Conservation (phyloP, 2,888 invertebrate genomes). For the Drosophila siamana region DNA sequence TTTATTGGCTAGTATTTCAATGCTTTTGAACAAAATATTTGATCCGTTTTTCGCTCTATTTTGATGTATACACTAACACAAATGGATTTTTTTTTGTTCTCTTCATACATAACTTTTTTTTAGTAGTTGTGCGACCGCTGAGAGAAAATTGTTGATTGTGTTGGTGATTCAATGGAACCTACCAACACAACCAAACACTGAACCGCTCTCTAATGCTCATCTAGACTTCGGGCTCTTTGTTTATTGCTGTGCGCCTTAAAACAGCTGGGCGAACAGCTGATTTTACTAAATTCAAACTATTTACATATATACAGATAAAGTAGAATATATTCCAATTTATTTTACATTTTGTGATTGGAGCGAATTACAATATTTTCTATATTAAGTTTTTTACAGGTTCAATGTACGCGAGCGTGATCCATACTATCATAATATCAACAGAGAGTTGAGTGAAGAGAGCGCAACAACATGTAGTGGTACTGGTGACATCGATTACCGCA, state of each 20-base stretch:
- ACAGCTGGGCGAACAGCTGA: background rate
- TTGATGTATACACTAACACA: background rate
- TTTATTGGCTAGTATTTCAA: background rate
- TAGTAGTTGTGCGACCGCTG: background rate
- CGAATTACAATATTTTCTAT: background rate
- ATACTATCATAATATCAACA: slow-evolving; percentile 1
- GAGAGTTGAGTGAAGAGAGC: slow-evolving; percentile 11
- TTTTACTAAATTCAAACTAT: background rate
- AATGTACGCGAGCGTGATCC: background rate
- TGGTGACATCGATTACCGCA: background rate
- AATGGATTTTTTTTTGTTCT: background rate
- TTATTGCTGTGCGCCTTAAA: background rate
- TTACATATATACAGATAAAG: background rate
- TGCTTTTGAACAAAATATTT: background rate
- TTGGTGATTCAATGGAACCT: background rate
- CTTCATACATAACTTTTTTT: background rate
- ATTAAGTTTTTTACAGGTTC: background rate
- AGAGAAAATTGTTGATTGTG: slow-evolving; percentile 1
- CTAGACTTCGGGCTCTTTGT: no score
- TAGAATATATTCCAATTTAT: no score
- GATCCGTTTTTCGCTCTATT: no score
- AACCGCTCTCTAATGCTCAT: background rate
- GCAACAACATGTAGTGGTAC: background rate
- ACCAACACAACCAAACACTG: background rate
- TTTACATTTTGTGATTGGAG: background rate